Evolutionary conservation across 2,113 vertebrate species (phyloP).

Genomic region (Calidris pygmaea): DNA sequence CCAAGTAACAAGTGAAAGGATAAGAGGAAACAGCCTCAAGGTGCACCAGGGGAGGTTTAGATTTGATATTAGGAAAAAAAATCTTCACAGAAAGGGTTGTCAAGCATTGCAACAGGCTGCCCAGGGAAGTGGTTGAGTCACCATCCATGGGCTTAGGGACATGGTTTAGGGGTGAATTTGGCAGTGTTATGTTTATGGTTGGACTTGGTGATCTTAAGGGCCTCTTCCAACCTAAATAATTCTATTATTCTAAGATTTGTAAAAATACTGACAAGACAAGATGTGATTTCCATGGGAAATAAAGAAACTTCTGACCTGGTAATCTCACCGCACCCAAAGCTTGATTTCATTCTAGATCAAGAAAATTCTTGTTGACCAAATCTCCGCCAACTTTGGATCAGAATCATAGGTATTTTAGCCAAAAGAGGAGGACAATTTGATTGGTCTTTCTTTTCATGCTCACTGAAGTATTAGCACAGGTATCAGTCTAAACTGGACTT

Average conservation of each 20-base stretch:
- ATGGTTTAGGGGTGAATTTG: background rate
- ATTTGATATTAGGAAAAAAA: background rate
- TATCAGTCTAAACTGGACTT: background rate
- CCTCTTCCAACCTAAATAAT: background rate
- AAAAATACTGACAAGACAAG: background rate
- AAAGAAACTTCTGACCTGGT: background rate
- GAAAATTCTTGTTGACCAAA: background rate
- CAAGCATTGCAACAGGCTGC: background rate
- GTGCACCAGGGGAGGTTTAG: background rate
- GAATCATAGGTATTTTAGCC: background rate
- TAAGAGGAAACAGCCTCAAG: background rate
- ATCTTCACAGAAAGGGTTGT: background rate
- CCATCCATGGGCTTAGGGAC: background rate
- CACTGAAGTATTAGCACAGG: background rate
- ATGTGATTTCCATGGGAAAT: background rate
- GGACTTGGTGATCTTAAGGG: background rate
- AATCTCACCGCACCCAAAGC: background rate
- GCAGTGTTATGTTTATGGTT: fast-evolving
- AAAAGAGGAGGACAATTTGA: background rate
- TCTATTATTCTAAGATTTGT: background rate
- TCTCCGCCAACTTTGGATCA: background rate
- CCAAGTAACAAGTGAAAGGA: background rate
- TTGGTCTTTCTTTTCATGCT: background rate
- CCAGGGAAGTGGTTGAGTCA: background rate
- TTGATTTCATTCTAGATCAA: background rate